Evolutionary conservation across 2,113 vertebrate genomes (phyloP).

Genomic region (Dasypus novemcinctus): DNA sequence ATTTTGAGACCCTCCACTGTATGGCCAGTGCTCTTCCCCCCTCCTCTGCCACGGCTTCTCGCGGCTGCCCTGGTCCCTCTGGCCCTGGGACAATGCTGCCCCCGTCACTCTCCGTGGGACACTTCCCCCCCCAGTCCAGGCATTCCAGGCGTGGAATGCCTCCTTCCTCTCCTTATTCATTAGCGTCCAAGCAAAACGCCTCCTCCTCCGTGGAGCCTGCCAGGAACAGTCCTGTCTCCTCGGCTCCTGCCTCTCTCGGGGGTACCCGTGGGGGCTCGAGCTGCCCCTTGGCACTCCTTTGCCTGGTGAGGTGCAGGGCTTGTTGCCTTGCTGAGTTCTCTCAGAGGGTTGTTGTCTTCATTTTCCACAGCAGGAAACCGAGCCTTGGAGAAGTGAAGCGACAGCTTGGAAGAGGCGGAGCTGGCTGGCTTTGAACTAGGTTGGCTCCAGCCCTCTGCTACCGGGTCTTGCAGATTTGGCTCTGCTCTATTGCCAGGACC

Average conservation of each 20-base stretch:
- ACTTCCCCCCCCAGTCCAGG: not conserved
- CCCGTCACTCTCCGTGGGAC: not conserved
- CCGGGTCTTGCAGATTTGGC: not conserved
- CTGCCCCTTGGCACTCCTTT: not conserved
- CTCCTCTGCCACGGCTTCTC: not conserved
- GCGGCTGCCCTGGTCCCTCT: not conserved
- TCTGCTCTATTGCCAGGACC: not conserved
- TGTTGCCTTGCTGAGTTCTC: not conserved
- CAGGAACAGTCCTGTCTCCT: not conserved
- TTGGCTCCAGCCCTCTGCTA: not conserved
- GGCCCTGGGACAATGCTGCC: accelerated
- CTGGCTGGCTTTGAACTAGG: not conserved
- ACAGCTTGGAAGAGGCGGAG: not conserved
- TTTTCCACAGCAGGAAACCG: not conserved
- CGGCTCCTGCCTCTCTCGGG: not conserved
- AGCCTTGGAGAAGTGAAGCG: not conserved
- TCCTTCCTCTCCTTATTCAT: not conserved
- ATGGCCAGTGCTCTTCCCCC: not conserved
- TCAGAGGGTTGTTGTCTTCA: not conserved
- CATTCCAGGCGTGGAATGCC: not conserved
- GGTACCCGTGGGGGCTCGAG: too few species aligned
- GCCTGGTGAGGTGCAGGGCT: not conserved
- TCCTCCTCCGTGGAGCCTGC: not conserved
- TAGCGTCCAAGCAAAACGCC: not conserved
- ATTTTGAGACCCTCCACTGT: not conserved